A percentile compares a stretch with the other conserved stretches of the same genome.
Evolutionary conservation across 2,113 vertebrate species (phyloP).

Genomic region (Neogale vison): DNA sequence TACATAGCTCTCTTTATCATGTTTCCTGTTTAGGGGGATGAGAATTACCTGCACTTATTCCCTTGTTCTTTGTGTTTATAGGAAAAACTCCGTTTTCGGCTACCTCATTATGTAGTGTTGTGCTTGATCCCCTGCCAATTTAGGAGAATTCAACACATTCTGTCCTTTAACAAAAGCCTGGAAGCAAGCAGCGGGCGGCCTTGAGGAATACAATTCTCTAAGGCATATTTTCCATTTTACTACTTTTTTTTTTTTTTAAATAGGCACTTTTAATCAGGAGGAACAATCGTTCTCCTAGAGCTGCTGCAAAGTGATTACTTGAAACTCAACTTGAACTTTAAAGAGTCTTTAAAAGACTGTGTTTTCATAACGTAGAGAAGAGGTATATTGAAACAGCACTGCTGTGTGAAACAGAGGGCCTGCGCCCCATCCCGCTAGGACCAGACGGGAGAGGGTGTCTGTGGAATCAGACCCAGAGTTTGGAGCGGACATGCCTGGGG

Average conservation of each 20-base stretch:
- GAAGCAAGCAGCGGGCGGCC: constrained; percentile 65
- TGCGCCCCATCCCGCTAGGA: background rate
- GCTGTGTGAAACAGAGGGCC: background rate
- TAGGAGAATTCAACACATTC: constrained; percentile 53
- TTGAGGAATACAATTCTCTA: constrained; percentile 71
- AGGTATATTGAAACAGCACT: background rate
- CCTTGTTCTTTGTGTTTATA: constrained; percentile 54
- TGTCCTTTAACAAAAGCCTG: constrained; percentile 73
- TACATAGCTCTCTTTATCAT: background rate
- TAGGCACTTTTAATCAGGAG: constrained; percentile 79
- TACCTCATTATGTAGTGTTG: constrained; percentile 75
- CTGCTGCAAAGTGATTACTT: constrained; percentile 79
- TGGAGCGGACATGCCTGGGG: background rate
- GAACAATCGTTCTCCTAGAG: constrained; percentile 74
- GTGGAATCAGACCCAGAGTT: background rate
- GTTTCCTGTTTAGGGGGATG: constrained; percentile 10
- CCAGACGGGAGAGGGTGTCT: background rate
- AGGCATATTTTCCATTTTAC: constrained; percentile 75
- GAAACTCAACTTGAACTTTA: constrained; percentile 78
- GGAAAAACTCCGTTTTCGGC: constrained; percentile 69
- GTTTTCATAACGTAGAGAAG: constrained; percentile 58
- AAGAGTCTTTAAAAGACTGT: constrained; percentile 68
- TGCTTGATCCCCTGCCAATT: constrained; percentile 56
- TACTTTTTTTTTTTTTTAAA: constrained; percentile 8
- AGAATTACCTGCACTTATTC: background rate